Evolutionary conservation across 2,113 vertebrate genomes (phyloP).

Genomic region (Toxotes chatareus): DNA sequence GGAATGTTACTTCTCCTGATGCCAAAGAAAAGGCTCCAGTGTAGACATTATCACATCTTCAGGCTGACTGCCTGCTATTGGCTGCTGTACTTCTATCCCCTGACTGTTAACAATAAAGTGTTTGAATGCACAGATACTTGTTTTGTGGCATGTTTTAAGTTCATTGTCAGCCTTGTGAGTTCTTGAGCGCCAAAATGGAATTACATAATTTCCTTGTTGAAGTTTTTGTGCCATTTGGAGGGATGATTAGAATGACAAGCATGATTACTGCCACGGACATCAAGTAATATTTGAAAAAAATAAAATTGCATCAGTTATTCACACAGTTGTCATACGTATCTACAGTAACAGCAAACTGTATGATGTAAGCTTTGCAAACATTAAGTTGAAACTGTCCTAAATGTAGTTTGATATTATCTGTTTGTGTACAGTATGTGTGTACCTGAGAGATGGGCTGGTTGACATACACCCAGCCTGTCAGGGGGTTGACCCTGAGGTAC

Average conservation of each 20-base stretch:
- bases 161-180: background rate
- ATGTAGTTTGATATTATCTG: background rate
- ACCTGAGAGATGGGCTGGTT: slow-evolving; percentile 91
- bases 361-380: background rate
- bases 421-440: background rate
- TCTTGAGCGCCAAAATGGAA: background rate
- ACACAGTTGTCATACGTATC: background rate
- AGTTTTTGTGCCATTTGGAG: slow-evolving; percentile 1
- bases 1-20: slow-evolving; percentile 18
- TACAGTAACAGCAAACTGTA: background rate
- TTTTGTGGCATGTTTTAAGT: slow-evolving; percentile 3
- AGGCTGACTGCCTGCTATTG: slow-evolving; percentile 9
- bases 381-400: background rate
- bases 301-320: background rate
- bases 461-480: slow-evolving; percentile 91
- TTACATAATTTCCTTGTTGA: background rate
- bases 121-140: slow-evolving; percentile 34
- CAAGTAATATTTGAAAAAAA: background rate
- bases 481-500: slow-evolving; percentile 89
- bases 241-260: background rate
- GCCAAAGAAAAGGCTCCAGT: slow-evolving; percentile 25
- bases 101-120: slow-evolving; percentile 5
- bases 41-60: slow-evolving; percentile 31
- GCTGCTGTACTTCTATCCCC: slow-evolving; percentile 7
- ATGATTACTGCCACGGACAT: background rate